A percentile compares a stretch with the other conserved stretches of the same genome.
Conservation (phyloP, 2,113 vertebrate species). For the Sarotherodon lohbergeri region DNA sequence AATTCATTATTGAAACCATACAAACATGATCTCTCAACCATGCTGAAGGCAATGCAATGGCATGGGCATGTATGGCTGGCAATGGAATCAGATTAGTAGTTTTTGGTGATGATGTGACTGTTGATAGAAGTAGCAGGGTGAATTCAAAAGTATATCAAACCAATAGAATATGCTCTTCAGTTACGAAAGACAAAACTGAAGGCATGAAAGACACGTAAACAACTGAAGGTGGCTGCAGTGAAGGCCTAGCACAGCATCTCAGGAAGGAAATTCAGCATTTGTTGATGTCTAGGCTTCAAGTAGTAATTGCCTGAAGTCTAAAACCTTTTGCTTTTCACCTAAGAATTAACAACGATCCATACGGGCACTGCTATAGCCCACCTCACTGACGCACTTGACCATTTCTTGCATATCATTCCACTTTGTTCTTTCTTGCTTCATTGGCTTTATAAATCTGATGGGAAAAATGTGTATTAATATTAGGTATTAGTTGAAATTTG, state of each 20-base stretch:
- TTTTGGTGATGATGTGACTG: neutral
- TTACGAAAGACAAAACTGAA: neutral
- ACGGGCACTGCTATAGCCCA: neutral
- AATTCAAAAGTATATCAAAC: neutral
- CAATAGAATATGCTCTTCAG: neutral
- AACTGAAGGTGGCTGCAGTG: neutral
- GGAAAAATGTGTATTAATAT: neutral
- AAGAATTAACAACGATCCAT: neutral
- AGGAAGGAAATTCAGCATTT: neutral
- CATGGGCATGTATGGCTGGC: neutral
- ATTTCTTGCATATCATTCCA: neutral
- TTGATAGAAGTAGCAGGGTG: neutral
- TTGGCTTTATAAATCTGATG: neutral
- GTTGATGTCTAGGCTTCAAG: neutral
- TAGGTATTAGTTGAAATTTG: fast-evolving
- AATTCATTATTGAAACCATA: neutral
- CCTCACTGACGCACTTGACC: fast-evolving
- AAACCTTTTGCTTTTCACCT: neutral
- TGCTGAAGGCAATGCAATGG: neutral
- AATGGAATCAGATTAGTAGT: neutral
- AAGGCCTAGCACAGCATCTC: neutral
- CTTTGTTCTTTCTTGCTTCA: neutral
- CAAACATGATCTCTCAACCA: neutral
- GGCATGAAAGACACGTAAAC: neutral
- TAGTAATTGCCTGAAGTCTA: neutral